These are phyloP conservation scores for Limulus polyphemus DNA, from an alignment of 2,888 invertebrate genomes.

Conservation along the genomic window DNA sequence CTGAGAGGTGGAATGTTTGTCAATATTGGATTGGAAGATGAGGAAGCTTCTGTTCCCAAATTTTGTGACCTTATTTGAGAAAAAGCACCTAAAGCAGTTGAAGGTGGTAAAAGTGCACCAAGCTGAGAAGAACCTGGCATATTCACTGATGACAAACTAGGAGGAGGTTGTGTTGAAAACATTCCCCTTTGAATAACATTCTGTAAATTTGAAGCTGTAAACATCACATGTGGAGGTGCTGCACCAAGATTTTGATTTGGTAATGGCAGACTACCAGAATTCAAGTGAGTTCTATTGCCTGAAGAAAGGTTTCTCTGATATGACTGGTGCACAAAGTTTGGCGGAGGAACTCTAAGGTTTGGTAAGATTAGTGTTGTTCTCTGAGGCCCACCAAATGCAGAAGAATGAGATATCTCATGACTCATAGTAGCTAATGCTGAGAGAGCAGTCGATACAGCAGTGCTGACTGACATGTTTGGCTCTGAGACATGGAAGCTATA, in stretches of 20 bases:
- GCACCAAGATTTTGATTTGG: no score
- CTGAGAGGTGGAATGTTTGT: slow-evolving; percentile 10
- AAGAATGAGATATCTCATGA: background rate
- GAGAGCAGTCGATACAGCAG: background rate
- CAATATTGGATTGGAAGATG: no score
- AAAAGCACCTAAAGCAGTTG: background rate
- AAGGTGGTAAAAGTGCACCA: slow-evolving; percentile 5
- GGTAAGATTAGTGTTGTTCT: slow-evolving; percentile 15
- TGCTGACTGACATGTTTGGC: background rate
- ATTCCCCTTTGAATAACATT: no score
- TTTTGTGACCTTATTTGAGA: no score
- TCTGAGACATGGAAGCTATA: background rate
- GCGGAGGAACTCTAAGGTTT: slow-evolving; percentile 28
- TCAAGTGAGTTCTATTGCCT: background rate
- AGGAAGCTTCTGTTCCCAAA: no score
- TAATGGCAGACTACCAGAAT: no score
- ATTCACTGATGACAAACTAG: slow-evolving; percentile 4
- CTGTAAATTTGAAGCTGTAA: no score
- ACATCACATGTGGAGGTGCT: no score
- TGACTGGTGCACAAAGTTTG: slow-evolving; percentile 26
- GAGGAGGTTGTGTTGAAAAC: slow-evolving; percentile 12
- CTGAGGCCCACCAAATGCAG: background rate
- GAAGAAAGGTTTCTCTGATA: slow-evolving; percentile 9
- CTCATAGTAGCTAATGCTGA: slow-evolving; percentile 9
- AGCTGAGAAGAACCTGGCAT: no score